Evolutionary conservation across 1,140 invertebrate species (phyloP).

Genomic region (Plutomurus gul): DNA sequence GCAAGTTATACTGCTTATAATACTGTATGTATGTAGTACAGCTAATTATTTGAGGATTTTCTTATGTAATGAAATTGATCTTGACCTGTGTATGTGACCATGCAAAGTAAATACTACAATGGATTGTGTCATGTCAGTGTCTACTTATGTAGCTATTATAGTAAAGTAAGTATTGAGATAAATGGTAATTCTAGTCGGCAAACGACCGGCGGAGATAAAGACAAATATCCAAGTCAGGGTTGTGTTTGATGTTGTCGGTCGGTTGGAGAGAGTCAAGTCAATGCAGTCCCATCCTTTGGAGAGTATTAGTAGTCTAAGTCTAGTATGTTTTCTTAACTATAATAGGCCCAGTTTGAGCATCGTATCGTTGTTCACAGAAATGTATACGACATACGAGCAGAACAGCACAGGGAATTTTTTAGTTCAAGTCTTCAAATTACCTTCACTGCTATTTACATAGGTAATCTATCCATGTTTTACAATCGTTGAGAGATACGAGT

Average conservation of each 20-base stretch:
- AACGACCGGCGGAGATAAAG: slow-evolving; percentile 19
- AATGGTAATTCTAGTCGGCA: slow-evolving; percentile 25
- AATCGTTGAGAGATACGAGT: background rate
- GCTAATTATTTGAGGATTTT: background rate
- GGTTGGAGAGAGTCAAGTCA: too few species aligned
- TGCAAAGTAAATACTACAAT: background rate
- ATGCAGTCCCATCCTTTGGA: too few species aligned
- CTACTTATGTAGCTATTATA: slow-evolving; percentile 10
- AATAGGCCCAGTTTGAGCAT: background rate
- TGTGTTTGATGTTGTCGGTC: slow-evolving; percentile 26
- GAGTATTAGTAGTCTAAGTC: too few species aligned
- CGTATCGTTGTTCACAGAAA: background rate
- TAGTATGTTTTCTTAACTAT: background rate
- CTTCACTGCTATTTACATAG: background rate
- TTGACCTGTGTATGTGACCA: background rate
- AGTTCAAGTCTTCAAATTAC: slow-evolving; percentile 6
- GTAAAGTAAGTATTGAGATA: slow-evolving; percentile 22
- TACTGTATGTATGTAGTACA: too few species aligned
- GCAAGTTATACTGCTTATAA: too few species aligned
- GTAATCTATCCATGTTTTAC: background rate
- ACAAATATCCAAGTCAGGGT: background rate
- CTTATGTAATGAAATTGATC: background rate
- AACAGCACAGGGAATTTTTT: background rate
- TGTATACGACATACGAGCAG: background rate
- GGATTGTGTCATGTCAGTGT: slow-evolving; percentile 9